Conservation (phyloP, 2,888 invertebrate species). For the Stenchaetothrips biformis region DNA sequence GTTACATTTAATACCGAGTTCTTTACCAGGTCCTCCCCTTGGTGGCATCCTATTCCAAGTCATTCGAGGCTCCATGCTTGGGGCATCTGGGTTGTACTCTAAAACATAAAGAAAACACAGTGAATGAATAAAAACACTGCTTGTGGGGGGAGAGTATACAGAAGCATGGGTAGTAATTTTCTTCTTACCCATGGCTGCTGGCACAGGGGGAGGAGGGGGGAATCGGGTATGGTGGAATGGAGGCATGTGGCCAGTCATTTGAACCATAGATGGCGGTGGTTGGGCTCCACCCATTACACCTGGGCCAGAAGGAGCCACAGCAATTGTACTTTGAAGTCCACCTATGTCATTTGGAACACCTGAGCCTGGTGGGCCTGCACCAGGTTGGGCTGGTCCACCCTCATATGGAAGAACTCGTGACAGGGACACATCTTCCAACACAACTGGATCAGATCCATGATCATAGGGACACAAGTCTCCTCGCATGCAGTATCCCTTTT, state of each 20-base stretch:
- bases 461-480: constrained; percentile 96
- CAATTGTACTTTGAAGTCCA: not conserved
- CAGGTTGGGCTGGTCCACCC: constrained; percentile 22
- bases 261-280: constrained; percentile 18
- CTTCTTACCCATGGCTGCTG: constrained; percentile 39
- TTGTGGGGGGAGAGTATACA: constrained; percentile 36
- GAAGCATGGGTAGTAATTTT: no score
- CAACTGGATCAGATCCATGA: constrained; percentile 94
- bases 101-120: constrained; percentile 34
- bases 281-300: not conserved
- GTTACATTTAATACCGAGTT: not conserved
- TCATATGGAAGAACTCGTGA: constrained; percentile 48
- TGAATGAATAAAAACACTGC: not conserved
- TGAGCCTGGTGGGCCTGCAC: not conserved
- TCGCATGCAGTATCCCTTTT: constrained; percentile 92
- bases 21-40: constrained; percentile 41
- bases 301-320: not conserved
- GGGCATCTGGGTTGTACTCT: constrained; percentile 78
- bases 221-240: constrained; percentile 40
- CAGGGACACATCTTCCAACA: constrained; percentile 77
- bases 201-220: constrained; percentile 35
- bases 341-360: not conserved
- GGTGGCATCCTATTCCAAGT: constrained; percentile 39
- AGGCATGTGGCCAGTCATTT: constrained; percentile 35
- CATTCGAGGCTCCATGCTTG: constrained; percentile 57